A percentile compares a stretch with the other conserved stretches of the same genome.
These are phyloP conservation scores for Drosophila neutralis DNA, from an alignment of 2,888 invertebrate genomes.

Conservation along the genomic window DNA sequence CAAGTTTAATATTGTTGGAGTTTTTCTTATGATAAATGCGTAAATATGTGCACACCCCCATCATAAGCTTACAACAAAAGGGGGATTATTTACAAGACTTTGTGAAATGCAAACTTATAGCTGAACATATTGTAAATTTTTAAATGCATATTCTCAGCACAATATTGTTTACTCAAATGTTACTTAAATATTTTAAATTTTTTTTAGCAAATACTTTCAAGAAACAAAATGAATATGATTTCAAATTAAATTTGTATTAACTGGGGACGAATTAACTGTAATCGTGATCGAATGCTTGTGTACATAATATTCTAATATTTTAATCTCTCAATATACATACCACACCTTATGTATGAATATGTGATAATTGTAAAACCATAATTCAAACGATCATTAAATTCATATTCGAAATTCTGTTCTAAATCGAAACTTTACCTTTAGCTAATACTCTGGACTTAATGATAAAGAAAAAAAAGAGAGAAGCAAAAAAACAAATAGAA, in stretches of 20 bases:
- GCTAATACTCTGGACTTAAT: conserved; percentile 1
- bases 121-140: background rate
- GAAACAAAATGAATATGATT: too few species aligned
- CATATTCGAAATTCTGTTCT: background rate
- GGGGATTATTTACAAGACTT: background rate
- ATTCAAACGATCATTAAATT: background rate
- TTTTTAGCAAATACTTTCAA: too few species aligned
- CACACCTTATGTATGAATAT: background rate
- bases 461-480: background rate
- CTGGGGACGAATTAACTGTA: background rate
- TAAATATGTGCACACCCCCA: background rate
- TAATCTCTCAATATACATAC: background rate
- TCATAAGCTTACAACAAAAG: background rate
- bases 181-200: too few species aligned
- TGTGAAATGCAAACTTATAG: background rate
- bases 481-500: background rate
- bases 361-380: background rate
- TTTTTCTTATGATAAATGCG: background rate
- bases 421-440: conserved; percentile 15
- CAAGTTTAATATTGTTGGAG: background rate
- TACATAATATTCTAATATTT: background rate
- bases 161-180: background rate
- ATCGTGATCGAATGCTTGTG: background rate
- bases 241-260: background rate
- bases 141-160: background rate